These are phyloP conservation scores for Apis laboriosa DNA, from an alignment of 1,140 invertebrate genomes.

Conservation along the genomic window DNA sequence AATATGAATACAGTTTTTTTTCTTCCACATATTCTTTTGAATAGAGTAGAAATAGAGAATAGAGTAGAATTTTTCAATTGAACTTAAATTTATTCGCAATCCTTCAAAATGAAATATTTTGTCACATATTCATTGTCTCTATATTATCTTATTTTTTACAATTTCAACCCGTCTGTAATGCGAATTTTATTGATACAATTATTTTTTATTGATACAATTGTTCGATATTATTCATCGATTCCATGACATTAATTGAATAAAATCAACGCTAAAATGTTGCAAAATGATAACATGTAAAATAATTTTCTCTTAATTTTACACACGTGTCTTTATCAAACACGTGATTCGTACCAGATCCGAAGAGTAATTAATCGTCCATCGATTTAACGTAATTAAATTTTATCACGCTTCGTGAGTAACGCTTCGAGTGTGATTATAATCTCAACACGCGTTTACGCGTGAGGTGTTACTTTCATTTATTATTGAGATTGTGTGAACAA, in stretches of 20 bases:
- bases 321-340: background rate
- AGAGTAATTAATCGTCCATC: background rate
- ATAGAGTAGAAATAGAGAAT: no score
- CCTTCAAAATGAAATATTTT: no score
- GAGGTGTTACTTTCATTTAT: background rate
- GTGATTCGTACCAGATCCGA: background rate
- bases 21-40: no score
- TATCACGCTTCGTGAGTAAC: no score
- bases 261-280: background rate
- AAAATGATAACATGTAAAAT: background rate
- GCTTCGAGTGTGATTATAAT: background rate
- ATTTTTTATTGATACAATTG: background rate
- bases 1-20: no score
- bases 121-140: background rate
- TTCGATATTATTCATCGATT: background rate
- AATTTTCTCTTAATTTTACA: background rate
- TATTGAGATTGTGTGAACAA: no score
- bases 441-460: background rate
- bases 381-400: slow-evolving; percentile 9
- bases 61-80: background rate
- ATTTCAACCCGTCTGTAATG: background rate
- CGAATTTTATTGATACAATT: background rate
- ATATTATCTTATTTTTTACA: background rate
- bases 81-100: no score
- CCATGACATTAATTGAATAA: background rate